Conservation (phyloP, 2,797 vertebrate genomes). For the Pseudochirops cupreus region DNA sequence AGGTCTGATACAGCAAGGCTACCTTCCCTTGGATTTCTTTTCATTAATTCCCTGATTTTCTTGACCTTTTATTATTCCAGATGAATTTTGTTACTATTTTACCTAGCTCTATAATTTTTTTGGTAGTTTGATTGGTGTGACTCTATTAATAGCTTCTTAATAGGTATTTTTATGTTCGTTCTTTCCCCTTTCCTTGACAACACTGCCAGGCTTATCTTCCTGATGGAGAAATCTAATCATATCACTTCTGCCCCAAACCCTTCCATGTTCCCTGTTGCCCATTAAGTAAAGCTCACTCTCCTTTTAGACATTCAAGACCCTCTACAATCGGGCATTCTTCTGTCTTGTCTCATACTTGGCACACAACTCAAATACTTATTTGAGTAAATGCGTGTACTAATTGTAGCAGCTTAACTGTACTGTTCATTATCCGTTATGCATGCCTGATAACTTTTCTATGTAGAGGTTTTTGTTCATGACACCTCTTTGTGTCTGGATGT, state of each 20-base stretch:
- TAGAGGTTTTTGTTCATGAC: neutral
- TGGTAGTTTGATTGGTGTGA: too few species aligned
- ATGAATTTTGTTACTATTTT: too few species aligned
- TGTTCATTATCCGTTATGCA: neutral
- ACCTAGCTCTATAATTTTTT: too few species aligned
- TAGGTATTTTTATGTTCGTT: too few species aligned
- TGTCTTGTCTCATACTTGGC: too few species aligned
- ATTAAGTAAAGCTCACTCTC: neutral
- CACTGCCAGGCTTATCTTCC: neutral
- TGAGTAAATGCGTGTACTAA: neutral
- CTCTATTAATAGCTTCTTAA: too few species aligned
- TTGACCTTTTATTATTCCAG: too few species aligned
- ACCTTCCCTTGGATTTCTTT: too few species aligned
- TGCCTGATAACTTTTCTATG: neutral
- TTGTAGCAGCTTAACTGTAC: neutral
- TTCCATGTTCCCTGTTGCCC: neutral
- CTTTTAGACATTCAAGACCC: neutral
- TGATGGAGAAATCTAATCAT: neutral
- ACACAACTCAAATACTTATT: too few species aligned
- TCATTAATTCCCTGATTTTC: too few species aligned
- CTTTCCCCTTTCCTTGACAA: neutral
- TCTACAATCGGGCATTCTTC: too few species aligned
- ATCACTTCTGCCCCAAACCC: neutral
- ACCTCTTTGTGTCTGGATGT: neutral
- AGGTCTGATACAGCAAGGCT: too few species aligned